Base-by-base conservation (phyloP, 1,140 invertebrate genomes). In the Drosophila baimaii region DNA sequence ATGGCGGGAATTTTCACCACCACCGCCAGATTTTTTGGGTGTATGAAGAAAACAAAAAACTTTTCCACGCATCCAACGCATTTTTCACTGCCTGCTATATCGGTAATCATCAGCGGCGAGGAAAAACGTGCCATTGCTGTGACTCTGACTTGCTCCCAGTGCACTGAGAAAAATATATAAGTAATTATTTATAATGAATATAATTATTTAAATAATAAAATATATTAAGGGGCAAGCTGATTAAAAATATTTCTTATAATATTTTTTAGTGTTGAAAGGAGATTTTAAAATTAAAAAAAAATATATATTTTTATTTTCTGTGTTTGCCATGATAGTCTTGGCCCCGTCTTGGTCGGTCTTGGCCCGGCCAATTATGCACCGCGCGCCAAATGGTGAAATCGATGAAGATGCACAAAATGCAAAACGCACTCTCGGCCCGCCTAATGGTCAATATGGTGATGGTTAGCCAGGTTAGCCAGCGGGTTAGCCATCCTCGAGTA, bases 371-470 rank as follows among this genome's bases (percentile, higher is more conserved):
- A 88, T 88, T 88, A 88, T 88, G 83, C 68, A 62, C 79, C 71
- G 79, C 83, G 84, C 83, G 79, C 76, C 79, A 89, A 88, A 82
- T 88, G 84, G 83, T 88, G 83, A 88, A 88, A 88, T 88, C 83
- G 83, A 88, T 88, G 83, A 88, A 88, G 83, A 88, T 88, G 83
- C 83, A 88, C 84, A 88, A 77, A 88, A 88, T 88, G 84, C 83
- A 88, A 88, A 77, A 88, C 83, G 79, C 83, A 88, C 82, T 83
- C 83, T 77, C 75, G 55, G 73, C 56, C 74, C 56, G 81, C 56
- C 81, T 88, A 89, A 88, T 88, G 79, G 79, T 89, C 83, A 88
- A 89, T 88, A 83, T 79, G 83, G 66, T 59, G 81, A 71, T 84
- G 65, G 65, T 72, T 77, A 69, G 72, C 72, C n/a, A n/a, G n/a